phyloP scores from a whole-genome alignment of 2,797 vertebrate species.

The Fundulus diaphanus region DNA sequence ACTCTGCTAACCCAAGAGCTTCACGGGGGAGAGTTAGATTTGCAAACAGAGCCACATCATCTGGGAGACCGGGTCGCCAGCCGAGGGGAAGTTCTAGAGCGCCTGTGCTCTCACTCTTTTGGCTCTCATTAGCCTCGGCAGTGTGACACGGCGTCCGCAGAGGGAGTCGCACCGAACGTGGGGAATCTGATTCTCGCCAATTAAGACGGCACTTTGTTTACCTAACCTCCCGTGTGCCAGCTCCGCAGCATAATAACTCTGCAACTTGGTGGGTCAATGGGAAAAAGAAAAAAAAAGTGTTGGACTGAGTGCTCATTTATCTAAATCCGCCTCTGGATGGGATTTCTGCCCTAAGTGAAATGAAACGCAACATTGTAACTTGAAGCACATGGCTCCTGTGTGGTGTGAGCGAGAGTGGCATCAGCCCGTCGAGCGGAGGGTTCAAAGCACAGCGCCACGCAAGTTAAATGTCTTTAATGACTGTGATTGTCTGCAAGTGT shows the following conservation, averaged over 20 bases:
- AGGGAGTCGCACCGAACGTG: conserved; percentile 46
- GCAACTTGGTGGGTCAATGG: conserved; percentile 30
- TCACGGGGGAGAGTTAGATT: conserved; percentile 20
- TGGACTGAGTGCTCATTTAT: conserved; percentile 46
- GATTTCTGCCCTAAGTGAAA: conserved; percentile 42
- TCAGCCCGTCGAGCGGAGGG: conserved; percentile 37
- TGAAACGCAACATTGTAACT: conserved; percentile 47
- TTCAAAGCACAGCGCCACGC: conserved; percentile 17
- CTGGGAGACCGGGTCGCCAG: conserved; percentile 45
- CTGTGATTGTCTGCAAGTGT: conserved; percentile 38
- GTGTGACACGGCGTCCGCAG: conserved; percentile 49
- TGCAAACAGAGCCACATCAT: conserved; percentile 58
- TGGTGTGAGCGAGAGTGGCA: conserved; percentile 42
- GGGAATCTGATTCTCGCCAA: conserved; percentile 67
- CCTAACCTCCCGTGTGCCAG: conserved; percentile 33
- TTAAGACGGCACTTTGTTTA: conserved; percentile 67
- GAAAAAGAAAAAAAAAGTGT: conserved; percentile 10
- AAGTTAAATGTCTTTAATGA: conserved; percentile 39
- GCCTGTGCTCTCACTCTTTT: conserved; percentile 58
- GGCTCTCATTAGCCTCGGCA: conserved; percentile 68
- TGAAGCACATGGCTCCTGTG: conserved; percentile 26
- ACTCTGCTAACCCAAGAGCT: conserved; percentile 43
- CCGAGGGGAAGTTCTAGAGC: conserved; percentile 55
- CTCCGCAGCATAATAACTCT: conserved; percentile 40
- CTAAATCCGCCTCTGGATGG: conserved; percentile 42